Evolutionary conservation across 2,113 vertebrate genomes (phyloP), one percentile per base, ranked within the genome.

Genomic region (Peromyscus californicus): DNA sequence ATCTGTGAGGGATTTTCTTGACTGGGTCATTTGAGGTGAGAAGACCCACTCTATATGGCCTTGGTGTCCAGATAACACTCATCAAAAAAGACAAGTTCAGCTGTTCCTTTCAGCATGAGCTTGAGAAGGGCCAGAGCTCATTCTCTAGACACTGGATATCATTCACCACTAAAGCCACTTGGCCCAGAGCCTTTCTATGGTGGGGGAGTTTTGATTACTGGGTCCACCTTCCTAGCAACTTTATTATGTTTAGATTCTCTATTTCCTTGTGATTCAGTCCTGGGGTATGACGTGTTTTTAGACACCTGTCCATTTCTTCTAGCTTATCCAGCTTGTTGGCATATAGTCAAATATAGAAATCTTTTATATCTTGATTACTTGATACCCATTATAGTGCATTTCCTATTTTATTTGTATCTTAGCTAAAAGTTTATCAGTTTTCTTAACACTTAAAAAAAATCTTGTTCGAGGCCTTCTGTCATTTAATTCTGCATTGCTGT

Each of bases 301-400:
- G n/a, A 63, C n/a, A 63, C 22, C 57, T 84, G 82, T 89, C n/a
- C 19, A 76, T 89, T 86, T 67, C 7, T 93, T 91, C 72, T 72
- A 69, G 29, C 75, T 74, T 94, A 93, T 74, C 42, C 29, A 87
- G 45, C 45, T 80, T 74, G 36, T 61, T 69, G 69, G 48, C 24
- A 42, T 42, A 63, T 42, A 15, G n/a, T 17, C 63, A 7, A 3
- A 10, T 63, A 84, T 39, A 42, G 82, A 42, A 65, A 29, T 85
- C n/a, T 85, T 45, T 19, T 61, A 16, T 26, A 83, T 83, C 54
- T 83, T 84, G 63, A 29, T 84, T 84, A 39, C 48, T 42, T 5
- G n/a, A 63, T 29, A 42, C 36, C 36, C 36, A 61, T 24, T 42
- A 26, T 61, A 42, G 22, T 42, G 21, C 12, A 42, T 63, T 84